phyloP scores from a whole-genome alignment of 1,140 invertebrate genomes.

The Drosophila arawakana region DNA sequence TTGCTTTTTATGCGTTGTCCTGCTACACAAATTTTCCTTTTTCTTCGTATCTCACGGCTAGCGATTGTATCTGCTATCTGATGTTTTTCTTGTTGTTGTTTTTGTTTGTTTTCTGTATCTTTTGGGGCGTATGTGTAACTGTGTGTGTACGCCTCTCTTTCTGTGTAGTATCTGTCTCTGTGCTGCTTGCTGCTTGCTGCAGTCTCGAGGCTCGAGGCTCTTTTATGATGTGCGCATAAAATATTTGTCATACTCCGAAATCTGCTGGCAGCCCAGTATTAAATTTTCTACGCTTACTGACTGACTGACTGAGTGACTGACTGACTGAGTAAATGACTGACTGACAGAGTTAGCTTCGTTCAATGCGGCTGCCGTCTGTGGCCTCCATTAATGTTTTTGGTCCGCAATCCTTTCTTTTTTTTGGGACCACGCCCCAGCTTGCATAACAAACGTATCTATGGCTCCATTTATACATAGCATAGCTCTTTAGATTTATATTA shows the following conservation, averaged over 20 bases:
- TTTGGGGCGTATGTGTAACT: constrained; percentile 14
- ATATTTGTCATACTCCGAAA: constrained; percentile 80
- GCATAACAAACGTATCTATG: constrained; percentile 73
- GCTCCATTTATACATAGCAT: constrained; percentile 38
- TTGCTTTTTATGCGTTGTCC: constrained; percentile 56
- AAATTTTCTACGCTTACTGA: constrained; percentile 40
- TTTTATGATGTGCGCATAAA: constrained; percentile 81
- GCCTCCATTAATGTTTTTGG: constrained; percentile 69
- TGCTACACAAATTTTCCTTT: constrained; percentile 51
- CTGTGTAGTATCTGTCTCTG: constrained; percentile 14
- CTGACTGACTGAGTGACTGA: constrained; percentile 11
- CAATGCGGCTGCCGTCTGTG: constrained; percentile 37
- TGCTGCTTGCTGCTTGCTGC: constrained; percentile 51
- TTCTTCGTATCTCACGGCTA: constrained; percentile 50
- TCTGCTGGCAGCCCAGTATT: constrained; percentile 57
- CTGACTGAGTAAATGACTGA: constrained; percentile 21
- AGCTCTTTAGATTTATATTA: constrained; percentile 36
- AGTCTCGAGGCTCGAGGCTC: constrained; percentile 56
- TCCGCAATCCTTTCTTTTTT: constrained; percentile 64
- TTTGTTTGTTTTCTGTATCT: constrained; percentile 42
- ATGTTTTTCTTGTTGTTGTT: constrained; percentile 12
- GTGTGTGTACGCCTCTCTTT: constrained; percentile 17
- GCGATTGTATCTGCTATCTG: constrained; percentile 53
- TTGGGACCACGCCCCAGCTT: constrained; percentile 70
- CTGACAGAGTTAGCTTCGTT: constrained; percentile 6